These are phyloP conservation scores for Hyperopisus bebe DNA, from an alignment of 2,113 vertebrate species.

Conservation along the genomic window DNA sequence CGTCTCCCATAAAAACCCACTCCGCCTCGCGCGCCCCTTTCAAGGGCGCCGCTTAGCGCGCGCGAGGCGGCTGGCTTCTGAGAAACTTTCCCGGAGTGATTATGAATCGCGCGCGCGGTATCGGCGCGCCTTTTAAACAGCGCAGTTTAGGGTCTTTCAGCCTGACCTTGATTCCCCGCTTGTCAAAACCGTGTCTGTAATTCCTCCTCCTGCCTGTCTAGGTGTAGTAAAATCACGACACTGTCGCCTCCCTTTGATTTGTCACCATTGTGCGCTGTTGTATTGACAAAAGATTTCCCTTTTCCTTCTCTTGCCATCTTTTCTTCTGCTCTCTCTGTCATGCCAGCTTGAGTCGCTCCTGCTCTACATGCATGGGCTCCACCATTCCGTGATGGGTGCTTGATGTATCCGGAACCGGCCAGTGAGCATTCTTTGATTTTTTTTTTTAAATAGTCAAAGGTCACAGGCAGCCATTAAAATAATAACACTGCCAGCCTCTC, in stretches of 20 bases:
- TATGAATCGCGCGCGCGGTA: conserved; percentile 52
- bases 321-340: conserved; percentile 34
- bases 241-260: conserved; percentile 77
- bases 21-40: conserved; percentile 60
- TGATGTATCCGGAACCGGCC: conserved; percentile 50
- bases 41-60: conserved; percentile 69
- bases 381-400: conserved; percentile 48
- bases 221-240: conserved; percentile 58
- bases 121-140: conserved; percentile 51
- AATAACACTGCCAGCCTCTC: conserved; percentile 48
- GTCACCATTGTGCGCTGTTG: conserved; percentile 61
- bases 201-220: conserved; percentile 61
- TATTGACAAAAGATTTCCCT: conserved; percentile 65
- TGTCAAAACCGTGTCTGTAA: conserved; percentile 60
- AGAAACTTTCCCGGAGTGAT: conserved; percentile 48
- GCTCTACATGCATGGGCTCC: conserved; percentile 23
- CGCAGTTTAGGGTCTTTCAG: conserved; percentile 63
- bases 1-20: conserved; percentile 62
- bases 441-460: conserved; percentile 38
- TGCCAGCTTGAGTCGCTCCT: conserved; percentile 24
- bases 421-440: conserved; percentile 49
- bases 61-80: conserved; percentile 54
- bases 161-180: conserved; percentile 67
- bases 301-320: conserved; percentile 32
- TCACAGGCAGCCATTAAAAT: conserved; percentile 60